Conservation (phyloP, 2,797 vertebrate genomes). For the Acanthiza pusilla region DNA sequence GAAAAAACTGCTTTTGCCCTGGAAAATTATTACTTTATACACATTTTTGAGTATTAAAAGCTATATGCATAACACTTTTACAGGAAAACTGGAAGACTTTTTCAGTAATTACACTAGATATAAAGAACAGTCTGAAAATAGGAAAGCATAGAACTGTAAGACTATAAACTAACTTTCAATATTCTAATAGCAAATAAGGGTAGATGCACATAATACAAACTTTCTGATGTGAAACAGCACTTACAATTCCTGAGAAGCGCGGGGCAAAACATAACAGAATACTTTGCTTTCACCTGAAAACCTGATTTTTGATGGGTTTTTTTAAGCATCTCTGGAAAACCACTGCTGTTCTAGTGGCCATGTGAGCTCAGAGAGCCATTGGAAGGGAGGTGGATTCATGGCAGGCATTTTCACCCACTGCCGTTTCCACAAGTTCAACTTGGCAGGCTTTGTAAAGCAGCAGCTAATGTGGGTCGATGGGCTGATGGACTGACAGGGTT, state of each 20-base stretch:
- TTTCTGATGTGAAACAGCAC: not conserved
- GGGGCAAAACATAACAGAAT: not conserved
- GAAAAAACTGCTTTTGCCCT: not conserved
- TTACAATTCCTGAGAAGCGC: not conserved
- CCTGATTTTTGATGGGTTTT: not conserved
- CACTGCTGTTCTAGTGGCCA: fast-evolving
- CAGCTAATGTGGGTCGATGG: not conserved
- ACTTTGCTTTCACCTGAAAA: not conserved
- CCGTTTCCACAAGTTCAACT: not conserved
- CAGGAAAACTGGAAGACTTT: not conserved
- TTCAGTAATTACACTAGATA: not conserved
- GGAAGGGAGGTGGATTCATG: not conserved
- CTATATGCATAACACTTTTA: not conserved
- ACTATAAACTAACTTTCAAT: not conserved
- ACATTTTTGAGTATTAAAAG: not conserved
- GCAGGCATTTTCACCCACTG: not conserved
- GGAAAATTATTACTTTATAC: not conserved
- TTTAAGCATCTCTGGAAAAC: not conserved
- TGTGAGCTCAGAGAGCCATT: not conserved
- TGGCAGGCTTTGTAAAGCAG: not conserved
- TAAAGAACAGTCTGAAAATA: not conserved
- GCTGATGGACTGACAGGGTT: not conserved
- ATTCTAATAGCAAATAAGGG: not conserved
- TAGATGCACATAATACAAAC: not conserved
- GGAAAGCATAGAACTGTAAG: not conserved